phyloP scores from a whole-genome alignment of 2,113 vertebrate species.

The Burhinus oedicnemus region DNA sequence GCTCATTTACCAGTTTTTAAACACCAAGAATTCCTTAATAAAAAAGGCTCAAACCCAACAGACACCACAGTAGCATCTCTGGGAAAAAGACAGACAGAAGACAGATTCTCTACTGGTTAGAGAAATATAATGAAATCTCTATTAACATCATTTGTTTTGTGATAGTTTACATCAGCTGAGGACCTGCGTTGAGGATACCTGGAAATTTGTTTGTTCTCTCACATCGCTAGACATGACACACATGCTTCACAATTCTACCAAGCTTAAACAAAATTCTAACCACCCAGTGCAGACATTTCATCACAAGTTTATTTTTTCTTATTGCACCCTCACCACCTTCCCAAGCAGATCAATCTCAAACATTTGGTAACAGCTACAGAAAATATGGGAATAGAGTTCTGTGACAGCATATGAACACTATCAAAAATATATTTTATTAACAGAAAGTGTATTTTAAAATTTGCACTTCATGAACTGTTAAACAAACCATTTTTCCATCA shows the following conservation, averaged over 20 bases:
- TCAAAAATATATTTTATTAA: constrained; percentile 19
- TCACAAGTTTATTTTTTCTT: not conserved
- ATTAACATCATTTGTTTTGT: not conserved
- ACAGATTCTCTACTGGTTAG: not conserved
- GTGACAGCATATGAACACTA: constrained; percentile 30
- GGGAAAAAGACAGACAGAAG: not conserved
- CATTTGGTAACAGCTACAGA: not conserved
- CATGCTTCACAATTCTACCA: not conserved
- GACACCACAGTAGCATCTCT: not conserved
- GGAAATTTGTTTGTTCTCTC: not conserved
- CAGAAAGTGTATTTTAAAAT: constrained; percentile 44
- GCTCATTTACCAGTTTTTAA: not conserved
- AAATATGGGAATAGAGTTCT: constrained; percentile 19
- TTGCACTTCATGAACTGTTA: constrained; percentile 23
- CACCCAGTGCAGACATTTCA: not conserved
- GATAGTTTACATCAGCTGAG: not conserved
- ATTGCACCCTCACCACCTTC: not conserved
- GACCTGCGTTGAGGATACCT: not conserved
- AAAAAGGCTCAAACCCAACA: not conserved
- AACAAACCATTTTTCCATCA: constrained; percentile 39
- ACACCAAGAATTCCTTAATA: not conserved
- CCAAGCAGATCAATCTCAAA: not conserved
- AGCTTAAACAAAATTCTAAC: not conserved
- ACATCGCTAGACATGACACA: not conserved
- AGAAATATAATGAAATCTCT: not conserved